phyloP scores from a whole-genome alignment of 2,888 invertebrate species.

The Craniophora ligustri region DNA sequence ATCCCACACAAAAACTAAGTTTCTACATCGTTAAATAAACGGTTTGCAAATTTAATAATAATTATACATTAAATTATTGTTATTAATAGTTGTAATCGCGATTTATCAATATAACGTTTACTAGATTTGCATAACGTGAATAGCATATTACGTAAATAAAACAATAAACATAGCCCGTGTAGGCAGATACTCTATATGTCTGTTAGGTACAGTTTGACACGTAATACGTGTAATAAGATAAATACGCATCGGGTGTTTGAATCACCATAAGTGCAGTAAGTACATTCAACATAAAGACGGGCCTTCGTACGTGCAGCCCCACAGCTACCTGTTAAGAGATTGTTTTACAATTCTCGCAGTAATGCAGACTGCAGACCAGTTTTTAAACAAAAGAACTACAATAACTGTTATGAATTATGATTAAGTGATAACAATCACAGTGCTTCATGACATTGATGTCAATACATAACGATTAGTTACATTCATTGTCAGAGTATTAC shows the following conservation, averaged over 20 bases:
- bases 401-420: constrained; percentile 49
- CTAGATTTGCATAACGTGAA: constrained; percentile 25
- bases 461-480: constrained; percentile 33
- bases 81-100: constrained; percentile 24
- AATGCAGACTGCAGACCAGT: constrained; percentile 27
- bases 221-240: constrained; percentile 70
- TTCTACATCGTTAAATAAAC: constrained; percentile 29
- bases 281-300: constrained; percentile 50
- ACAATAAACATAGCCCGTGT: constrained; percentile 38
- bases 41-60: constrained; percentile 6
- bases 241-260: constrained; percentile 61
- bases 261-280: constrained; percentile 72
- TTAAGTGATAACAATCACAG: constrained; percentile 35
- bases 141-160: constrained; percentile 45
- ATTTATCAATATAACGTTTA: constrained; percentile 32
- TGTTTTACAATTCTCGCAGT: constrained; percentile 37
- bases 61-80: constrained; percentile 19
- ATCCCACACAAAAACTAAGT: constrained; percentile 26
- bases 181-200: constrained; percentile 24
- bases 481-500: constrained; percentile 22
- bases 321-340: constrained; percentile 32
- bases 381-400: constrained; percentile 57
- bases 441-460: constrained; percentile 24
- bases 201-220: constrained; percentile 53
- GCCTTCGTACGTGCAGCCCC: constrained; percentile 7